Evolutionary conservation across 2,113 vertebrate genomes (phyloP).

Genomic region (Charina bottae): DNA sequence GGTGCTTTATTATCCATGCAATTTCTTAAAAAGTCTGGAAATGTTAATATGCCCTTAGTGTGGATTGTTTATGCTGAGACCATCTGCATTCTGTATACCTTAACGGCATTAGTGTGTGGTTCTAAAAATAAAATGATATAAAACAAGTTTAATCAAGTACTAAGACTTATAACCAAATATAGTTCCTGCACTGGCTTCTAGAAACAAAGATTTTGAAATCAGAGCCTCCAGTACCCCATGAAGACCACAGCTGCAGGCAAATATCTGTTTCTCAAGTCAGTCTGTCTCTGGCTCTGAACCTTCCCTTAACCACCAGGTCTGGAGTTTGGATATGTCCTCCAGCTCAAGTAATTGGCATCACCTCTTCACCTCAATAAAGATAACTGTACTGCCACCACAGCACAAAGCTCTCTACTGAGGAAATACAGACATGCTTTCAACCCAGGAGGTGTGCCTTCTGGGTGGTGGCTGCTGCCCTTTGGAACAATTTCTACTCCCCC

Average conservation of each 20-base stretch:
- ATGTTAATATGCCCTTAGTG: constrained; percentile 17
- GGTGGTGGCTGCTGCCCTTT: no score
- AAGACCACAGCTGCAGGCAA: not conserved
- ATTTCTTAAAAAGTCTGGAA: constrained; percentile 36
- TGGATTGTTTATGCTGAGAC: constrained; percentile 27
- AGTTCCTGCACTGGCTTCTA: not conserved
- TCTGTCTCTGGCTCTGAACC: not conserved
- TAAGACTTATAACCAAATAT: not conserved
- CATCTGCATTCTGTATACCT: constrained; percentile 37
- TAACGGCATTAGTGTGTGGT: not conserved
- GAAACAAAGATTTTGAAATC: not conserved
- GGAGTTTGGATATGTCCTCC: no score
- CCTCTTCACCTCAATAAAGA: no score
- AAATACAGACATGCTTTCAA: no score
- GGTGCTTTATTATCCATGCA: constrained; percentile 46
- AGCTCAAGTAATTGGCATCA: no score
- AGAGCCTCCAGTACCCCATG: not conserved
- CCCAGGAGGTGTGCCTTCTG: no score
- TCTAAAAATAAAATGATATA: constrained; percentile 45
- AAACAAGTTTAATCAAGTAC: constrained; percentile 28
- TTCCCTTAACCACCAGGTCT: no score
- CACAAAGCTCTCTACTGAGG: no score
- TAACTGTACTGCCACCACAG: no score
- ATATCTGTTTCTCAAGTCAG: not conserved
- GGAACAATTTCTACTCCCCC: no score